Conservation (phyloP, 2,888 invertebrate genomes). For the Scaptomyza parva region DNA sequence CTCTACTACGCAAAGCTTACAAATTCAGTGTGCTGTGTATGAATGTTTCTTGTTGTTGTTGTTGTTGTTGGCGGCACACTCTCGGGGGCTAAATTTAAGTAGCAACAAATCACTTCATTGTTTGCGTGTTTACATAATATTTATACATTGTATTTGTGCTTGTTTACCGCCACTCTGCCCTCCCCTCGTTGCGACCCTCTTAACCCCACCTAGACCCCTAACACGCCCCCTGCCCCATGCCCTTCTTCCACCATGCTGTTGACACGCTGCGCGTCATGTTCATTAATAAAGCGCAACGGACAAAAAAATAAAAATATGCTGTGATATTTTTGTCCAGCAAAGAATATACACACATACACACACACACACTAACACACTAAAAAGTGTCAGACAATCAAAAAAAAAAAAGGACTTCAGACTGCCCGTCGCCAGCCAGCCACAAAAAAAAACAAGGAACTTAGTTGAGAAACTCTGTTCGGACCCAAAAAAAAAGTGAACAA, state of each 20-base stretch:
- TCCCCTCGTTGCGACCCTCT: neutral
- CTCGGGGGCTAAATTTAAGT: constrained; percentile 75
- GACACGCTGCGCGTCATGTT: constrained; percentile 69
- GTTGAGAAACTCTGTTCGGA: constrained; percentile 4
- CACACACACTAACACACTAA: constrained; percentile 2
- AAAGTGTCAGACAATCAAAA: constrained; percentile 51
- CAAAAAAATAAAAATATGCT: constrained; percentile 53
- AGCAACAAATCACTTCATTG: constrained; percentile 81
- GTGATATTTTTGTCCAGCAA: constrained; percentile 32
- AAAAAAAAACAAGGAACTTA: constrained; percentile 2
- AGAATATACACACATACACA: neutral
- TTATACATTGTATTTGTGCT: constrained; percentile 68
- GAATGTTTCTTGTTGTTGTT: constrained; percentile 23
- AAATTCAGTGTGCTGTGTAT: neutral
- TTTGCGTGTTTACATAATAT: constrained; percentile 80
- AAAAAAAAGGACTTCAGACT: constrained; percentile 69
- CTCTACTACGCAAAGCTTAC: too few species aligned
- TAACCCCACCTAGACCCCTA: too few species aligned
- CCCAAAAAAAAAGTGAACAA: neutral
- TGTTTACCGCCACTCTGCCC: neutral
- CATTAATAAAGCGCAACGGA: constrained; percentile 68
- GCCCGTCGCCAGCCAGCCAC: constrained; percentile 56
- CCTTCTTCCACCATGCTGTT: constrained; percentile 36
- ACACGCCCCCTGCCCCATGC: neutral
- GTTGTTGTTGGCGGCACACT: constrained; percentile 41